Evolutionary conservation across 2,113 vertebrate species (phyloP).

Genomic region (Tachysurus fulvidraco): DNA sequence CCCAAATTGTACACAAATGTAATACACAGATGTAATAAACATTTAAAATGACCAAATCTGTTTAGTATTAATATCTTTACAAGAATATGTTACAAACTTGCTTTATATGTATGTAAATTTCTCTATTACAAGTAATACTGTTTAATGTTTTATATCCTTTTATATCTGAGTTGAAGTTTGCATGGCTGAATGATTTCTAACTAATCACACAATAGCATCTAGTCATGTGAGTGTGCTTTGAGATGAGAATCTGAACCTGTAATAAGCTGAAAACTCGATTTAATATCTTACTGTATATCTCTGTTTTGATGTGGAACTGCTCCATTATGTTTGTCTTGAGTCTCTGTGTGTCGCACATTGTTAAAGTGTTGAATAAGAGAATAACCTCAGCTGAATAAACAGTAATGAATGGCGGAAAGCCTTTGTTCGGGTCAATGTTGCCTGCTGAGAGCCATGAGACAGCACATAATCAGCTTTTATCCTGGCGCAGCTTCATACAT

Average conservation of each 20-base stretch:
- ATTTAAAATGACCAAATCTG: background rate
- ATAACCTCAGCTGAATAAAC: constrained; percentile 44
- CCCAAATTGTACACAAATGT: background rate
- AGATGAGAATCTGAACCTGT: constrained; percentile 19
- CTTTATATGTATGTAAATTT: background rate
- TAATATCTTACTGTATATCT: constrained; percentile 27
- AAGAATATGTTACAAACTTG: background rate
- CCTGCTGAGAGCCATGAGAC: constrained; percentile 22
- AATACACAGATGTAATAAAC: background rate
- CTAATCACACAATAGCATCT: background rate
- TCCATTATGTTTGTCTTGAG: constrained; percentile 60
- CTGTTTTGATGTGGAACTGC: constrained; percentile 51
- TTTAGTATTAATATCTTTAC: background rate
- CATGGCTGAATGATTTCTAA: background rate
- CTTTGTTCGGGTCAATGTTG: constrained; percentile 54
- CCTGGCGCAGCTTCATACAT: background rate
- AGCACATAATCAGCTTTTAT: constrained; percentile 19
- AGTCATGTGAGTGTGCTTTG: background rate
- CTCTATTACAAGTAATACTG: constrained; percentile 5
- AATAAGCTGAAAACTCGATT: background rate
- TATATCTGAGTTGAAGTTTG: background rate
- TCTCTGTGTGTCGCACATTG: constrained; percentile 58
- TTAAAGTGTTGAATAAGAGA: constrained; percentile 61
- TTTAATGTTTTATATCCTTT: background rate
- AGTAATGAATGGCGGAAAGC: constrained; percentile 29